Base-by-base conservation (phyloP, 2,797 vertebrate species). In the Cyclopterus lumpus region DNA sequence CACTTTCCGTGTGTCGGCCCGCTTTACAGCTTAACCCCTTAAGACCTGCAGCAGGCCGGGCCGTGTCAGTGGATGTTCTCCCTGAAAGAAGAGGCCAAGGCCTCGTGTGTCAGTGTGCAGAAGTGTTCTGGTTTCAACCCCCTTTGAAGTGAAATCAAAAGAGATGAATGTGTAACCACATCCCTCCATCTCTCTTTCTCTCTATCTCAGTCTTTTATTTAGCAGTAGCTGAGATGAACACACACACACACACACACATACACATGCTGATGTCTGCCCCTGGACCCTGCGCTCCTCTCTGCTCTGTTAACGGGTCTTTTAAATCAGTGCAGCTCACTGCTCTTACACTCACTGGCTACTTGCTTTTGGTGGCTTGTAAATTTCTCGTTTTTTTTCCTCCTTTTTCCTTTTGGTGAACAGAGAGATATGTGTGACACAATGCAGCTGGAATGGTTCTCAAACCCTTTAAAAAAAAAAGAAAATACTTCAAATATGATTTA, bases 91-190 rank as follows among this genome's bases (percentile, higher is more conserved):
- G 67, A 74, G 67, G 78, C 79, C 71, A 49, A 72, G 81, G 81
- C 82, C 73, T 68, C 81, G 83, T 80, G 84, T 90, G 90, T 91
- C 89, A 78, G 81, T 86, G 85, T 86, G 90, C 83, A 86, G 85
- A 89, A 83, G 89, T 72, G 67, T 88, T 93, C 85, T 9, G 16
- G 88, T 92, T 92, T 92, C 91, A 90, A 87, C n/a, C 14, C 40
- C 18, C 86, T 93, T 93, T 92, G 88, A 92, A 93, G 86, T 78
- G 67, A 81, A 90, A 90, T 89, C 80, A 86, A 81, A 89, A 88
- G 75, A 83, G 87, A 90, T 89, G 80, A 86, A 86, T 75, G 78
- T 90, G 89, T 90, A 92, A 92, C 84, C 32, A 64, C 88, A 92
- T 90, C 79, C 79, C 55, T 69, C 46, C 51, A 18, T 64, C 49